These are phyloP conservation scores for Leucosticte australis DNA, from an alignment of 2,113 vertebrate genomes.

Conservation along the genomic window DNA sequence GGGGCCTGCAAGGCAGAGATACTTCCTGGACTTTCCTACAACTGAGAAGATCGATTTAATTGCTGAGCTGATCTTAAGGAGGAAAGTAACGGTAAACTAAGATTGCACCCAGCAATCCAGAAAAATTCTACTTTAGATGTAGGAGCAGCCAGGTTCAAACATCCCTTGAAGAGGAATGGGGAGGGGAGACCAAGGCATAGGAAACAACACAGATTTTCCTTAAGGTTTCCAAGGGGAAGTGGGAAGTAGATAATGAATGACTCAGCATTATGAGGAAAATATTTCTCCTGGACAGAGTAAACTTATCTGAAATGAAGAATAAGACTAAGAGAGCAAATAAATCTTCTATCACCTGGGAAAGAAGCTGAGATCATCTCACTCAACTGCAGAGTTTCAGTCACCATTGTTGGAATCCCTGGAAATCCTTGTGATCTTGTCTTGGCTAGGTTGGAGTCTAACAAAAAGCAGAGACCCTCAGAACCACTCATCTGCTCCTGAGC, in stretches of 20 bases:
- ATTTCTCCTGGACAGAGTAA: not conserved
- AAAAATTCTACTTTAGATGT: not conserved
- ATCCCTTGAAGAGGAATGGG: not conserved
- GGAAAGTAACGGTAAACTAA: not conserved
- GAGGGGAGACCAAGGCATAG: rapidly evolving
- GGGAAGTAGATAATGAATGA: not conserved
- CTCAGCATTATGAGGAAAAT: not conserved
- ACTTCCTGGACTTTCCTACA: not conserved
- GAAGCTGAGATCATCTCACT: not conserved
- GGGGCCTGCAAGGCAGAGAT: not conserved
- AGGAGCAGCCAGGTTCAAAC: not conserved
- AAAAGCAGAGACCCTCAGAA: not conserved
- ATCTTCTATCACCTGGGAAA: not conserved
- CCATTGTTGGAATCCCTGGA: not conserved
- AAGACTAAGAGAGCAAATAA: not conserved
- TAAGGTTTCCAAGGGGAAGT: not conserved
- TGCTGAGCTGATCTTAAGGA: not conserved
- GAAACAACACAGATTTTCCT: not conserved
- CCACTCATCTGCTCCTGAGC: not conserved
- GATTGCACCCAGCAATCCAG: not conserved
- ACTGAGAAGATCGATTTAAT: not conserved
- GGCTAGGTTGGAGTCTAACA: not conserved
- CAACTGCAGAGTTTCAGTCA: not conserved
- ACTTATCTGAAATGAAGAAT: not conserved
- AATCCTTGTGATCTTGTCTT: not conserved